Evolutionary conservation across 2,113 vertebrate species (phyloP), one percentile per base, ranked within the genome.

Genomic region (Myotis lucifugus): DNA sequence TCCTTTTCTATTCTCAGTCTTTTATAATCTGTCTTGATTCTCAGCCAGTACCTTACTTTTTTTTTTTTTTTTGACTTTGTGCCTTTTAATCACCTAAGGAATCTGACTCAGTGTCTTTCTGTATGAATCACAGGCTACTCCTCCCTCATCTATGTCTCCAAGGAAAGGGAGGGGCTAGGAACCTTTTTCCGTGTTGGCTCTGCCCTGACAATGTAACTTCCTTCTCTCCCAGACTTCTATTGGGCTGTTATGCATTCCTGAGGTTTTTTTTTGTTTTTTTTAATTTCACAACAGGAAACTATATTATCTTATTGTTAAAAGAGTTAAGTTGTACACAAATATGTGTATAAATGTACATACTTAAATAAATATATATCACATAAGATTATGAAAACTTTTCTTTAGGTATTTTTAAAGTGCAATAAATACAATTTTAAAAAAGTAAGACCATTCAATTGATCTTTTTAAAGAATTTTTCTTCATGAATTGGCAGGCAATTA

Each of bases 21-120:
- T 98, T 98, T 98, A 95, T 97, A 97, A 98, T 98, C 94, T 96
- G 46, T 90, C 97, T 97, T 97, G 95, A 98, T 95, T 98, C 72
- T 10, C 95, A 96, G 97, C 95, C 94, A 98, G 97, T 93, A 94
- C 83, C 48, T 83, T 95, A 91, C 91, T 94, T 96, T 88, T 73
- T 89, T 82, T 46, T 73, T 72, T 56, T 91, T 96, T 94, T 94
- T 73, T 72, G 89, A 84, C 61, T 97, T 94, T 96, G 56, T 84
- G 23, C 83, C 94, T 97, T 97, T 97, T 97, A 98, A 97, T 97
- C 95, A 97, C 95, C 6, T 69, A 92, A 95, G 91, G 95, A 97
- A 97, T 94, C 81, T 92, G 95, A 96, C 90, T 98, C 79, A 88
- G 83, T 97, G 93, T 95, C 96, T 96, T 88, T 94, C 94, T 92